Evolutionary conservation across 2,888 invertebrate species (phyloP), one percentile per base, ranked within the genome.

Genomic region (Neuroscelio doddi): DNA sequence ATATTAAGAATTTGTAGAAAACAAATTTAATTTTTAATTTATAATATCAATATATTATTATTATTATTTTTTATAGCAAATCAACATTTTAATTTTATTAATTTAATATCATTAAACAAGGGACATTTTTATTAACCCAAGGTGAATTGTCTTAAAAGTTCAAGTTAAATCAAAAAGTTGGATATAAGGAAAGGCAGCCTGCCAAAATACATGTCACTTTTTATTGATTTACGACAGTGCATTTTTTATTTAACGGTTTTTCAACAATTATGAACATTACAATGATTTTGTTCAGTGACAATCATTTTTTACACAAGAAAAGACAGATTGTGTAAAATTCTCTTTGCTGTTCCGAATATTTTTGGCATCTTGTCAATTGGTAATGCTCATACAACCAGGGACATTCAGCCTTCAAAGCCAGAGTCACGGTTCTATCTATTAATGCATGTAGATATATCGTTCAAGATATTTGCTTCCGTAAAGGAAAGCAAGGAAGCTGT

Each of bases 361-460:
- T 27, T 66, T 69, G 69, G 69, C 69, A 64, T 32, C 21, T 27
- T 64, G 62, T 57, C 69, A 69, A 69, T 64, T 47, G 52, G 44
- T 39, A 50, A 51, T 64, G 57, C 66, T 63, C 61, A 24, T 61
- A 66, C 57, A 59, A 65, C 56, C 45, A 52, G 66, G 62, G 52
- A 66, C 64, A 64, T 58, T 67, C 58, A 67, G 56, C 69, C 69
- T 69, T 69, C 67, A 69, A 69, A 64, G 62, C 69, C 69, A 67
- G 64, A 67, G 69, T 67, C 67, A 69, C 64, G 69, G 69, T 59
- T 65, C 65, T 63, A 59, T 59, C 63, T 67, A 69, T 67, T 67
- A 67, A 68, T 51, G 44, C 32, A 24, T 30, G 21, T 50, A 63
- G 47, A 63, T 62, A 53, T 63, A 63, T 57, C 52, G 49, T 57